Base-by-base conservation (phyloP, 2,888 invertebrate species). In the Zeuzera pyrina region DNA sequence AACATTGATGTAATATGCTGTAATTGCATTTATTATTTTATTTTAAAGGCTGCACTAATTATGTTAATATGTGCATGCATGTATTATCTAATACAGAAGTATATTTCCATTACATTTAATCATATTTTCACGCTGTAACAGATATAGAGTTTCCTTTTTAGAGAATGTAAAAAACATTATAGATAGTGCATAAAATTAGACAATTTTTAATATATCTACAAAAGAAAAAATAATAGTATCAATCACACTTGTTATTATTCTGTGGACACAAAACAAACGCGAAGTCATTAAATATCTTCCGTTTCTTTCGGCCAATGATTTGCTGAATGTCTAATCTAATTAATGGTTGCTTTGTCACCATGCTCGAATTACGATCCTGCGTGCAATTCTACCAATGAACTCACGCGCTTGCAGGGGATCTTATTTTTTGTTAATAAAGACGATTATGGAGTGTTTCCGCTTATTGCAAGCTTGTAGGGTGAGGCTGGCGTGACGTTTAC, bases 261-360 rank as follows among this genome's bases (percentile, higher is more conserved):
- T 11, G 12, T 12, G 12, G 16, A 28, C 41, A 55, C 45, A 63
- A 62, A 57, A 59, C 54, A 64, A 66, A 53, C 47, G 58, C 52
- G 29, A 35, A 50, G 57, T 65, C 61, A 70, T 60, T 57, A 45
- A 39, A 45, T 46, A 49, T 46, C 47, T 47, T 40, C 41, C 46
- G 45, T 33, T 34, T 26, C 25, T 29, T 35, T 21, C 38, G 40
- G 48, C 61, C 65, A 71, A 70, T 72, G 67, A 72, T 70, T 70
- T 55, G 66, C 64, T 50, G 52, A 67, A 62, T 52, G 62, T 62
- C 59, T 63, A 50, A 52, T 57, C 60, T 68, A 67, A 71, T 71
- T 71, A 69, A 71, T 69, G 67, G 63, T 62, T 69, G 65, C 69
- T 70, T 66, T 66, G 65, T 67, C 68, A 61, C 66, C 60, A 42